Percentiles rank a stretch among this genome's conserved stretches.
Evolutionary conservation across 2,888 invertebrate species (phyloP).

Genomic region (Leptothorax acervorum): DNA sequence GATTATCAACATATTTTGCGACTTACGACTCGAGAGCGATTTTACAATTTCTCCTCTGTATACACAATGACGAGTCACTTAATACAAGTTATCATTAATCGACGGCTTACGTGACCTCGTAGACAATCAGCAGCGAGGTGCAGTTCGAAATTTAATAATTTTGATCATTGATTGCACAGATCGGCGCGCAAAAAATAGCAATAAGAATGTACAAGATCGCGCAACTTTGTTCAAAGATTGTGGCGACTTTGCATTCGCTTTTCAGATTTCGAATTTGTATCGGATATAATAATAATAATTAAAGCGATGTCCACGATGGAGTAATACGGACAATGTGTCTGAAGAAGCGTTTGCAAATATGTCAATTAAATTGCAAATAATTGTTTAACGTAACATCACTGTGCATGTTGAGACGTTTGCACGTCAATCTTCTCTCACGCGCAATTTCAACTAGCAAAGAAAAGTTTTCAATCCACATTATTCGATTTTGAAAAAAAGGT

Average conservation of each 20-base stretch:
- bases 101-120: slow-evolving; percentile 31
- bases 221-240: neutral
- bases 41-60: slow-evolving; percentile 14
- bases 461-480: slow-evolving; percentile 7
- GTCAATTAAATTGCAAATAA: neutral
- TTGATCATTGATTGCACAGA: slow-evolving; percentile 15
- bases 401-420: slow-evolving; percentile 9
- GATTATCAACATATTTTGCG: slow-evolving; percentile 30
- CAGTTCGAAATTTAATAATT: slow-evolving; percentile 35
- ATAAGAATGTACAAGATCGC: neutral
- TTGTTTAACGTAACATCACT: neutral
- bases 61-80: slow-evolving; percentile 17
- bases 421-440: slow-evolving; percentile 11
- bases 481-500: slow-evolving; percentile 3
- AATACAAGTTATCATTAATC: slow-evolving; percentile 17
- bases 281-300: neutral
- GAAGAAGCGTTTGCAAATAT: neutral
- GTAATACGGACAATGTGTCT: neutral
- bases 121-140: slow-evolving; percentile 21
- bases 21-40: slow-evolving; percentile 1
- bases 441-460: slow-evolving; percentile 18
- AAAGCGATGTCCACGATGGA: neutral
- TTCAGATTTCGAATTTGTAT: neutral
- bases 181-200: slow-evolving; percentile 13
- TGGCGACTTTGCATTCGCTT: neutral